These are phyloP conservation scores for Oreonectes daqikongensis DNA, from an alignment of 2,797 vertebrate species.

Conservation along the genomic window DNA sequence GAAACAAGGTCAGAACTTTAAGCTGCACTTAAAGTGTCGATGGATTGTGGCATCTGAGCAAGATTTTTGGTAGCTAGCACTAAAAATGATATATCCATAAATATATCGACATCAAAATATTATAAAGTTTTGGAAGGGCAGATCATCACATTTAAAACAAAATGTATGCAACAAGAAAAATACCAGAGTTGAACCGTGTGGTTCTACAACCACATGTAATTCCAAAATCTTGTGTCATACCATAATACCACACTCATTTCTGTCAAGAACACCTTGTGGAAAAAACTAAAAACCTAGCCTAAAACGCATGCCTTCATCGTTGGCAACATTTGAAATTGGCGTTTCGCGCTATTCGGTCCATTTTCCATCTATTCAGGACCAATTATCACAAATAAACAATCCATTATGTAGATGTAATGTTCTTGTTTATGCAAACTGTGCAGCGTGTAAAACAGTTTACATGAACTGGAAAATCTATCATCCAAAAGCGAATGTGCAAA, in stretches of 20 bases:
- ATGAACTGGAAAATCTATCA: not conserved
- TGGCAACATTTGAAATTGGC: not conserved
- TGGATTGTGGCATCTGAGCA: not conserved
- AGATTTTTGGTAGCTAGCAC: too few species aligned
- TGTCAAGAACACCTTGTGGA: not conserved
- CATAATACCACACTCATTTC: not conserved
- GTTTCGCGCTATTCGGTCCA: not conserved
- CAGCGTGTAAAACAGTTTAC: not conserved
- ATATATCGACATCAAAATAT: too few species aligned
- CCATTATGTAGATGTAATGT: not conserved
- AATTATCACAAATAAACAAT: not conserved
- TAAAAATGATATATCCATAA: too few species aligned
- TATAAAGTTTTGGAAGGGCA: too few species aligned
- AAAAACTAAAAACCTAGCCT: not conserved
- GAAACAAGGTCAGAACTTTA: constrained; percentile 76
- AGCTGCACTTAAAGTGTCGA: not conserved
- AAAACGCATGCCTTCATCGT: not conserved
- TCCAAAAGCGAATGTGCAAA: not conserved
- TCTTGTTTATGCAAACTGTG: not conserved
- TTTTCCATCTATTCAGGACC: not conserved
- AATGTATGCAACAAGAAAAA: constrained; percentile 8
- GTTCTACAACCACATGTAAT: too few species aligned
- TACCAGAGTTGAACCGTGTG: not conserved
- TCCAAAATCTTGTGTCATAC: too few species aligned
- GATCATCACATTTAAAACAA: not conserved